Evolutionary conservation across 2,113 vertebrate species (phyloP), one percentile per base, ranked within the genome.

Genomic region (Chloroceryle aenea): DNA sequence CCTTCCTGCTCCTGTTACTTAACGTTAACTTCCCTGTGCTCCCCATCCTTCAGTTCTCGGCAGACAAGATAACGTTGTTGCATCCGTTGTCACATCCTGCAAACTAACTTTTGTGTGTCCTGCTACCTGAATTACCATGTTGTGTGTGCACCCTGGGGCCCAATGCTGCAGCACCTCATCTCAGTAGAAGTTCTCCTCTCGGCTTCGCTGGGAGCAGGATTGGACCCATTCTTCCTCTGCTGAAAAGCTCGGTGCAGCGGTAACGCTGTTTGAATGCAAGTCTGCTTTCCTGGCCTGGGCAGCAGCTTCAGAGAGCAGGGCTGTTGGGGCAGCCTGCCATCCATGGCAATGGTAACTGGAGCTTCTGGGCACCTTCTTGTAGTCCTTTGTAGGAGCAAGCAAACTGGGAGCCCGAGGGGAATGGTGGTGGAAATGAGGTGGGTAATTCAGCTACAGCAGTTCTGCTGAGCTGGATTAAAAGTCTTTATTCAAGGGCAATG

Each of bases 41-140:
- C 90, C 90, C 52, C 0, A n/a, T 56, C 88, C 64, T 80, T 94
- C 67, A 64, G 42, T 94, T 95, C 3, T 0, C 82, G 45, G 97
- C 90, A 83, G 77, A 71, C 85, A 55, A 96, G 88, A 90, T 97
- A 94, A 98, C 16, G 3, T 90, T 12, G 30, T 96, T 91, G 77
- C 59, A 85, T 90, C 96, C 66, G 47, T 93, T 86, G 71, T 81
- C 91, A 58, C 95, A 95, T 97, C 97, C 91, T 93, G 90, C 82
- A 82, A 89, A 97, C 97, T 98, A 98, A 98, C 95, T 87, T 78
- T n/a, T 87, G 50, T 96, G 94, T 94, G 93, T 96, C 95, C 47
- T 36, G 77, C 63, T 85, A 63, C 59, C 76, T 77, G 84, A 97
- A 97, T 95, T 25, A 18, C 77, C 59, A 2, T 67, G 80, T 79